Evolutionary conservation across 2,888 invertebrate species (phyloP), one percentile per base, ranked within the genome.

Genomic region (Mesorhabditis sp.): DNA sequence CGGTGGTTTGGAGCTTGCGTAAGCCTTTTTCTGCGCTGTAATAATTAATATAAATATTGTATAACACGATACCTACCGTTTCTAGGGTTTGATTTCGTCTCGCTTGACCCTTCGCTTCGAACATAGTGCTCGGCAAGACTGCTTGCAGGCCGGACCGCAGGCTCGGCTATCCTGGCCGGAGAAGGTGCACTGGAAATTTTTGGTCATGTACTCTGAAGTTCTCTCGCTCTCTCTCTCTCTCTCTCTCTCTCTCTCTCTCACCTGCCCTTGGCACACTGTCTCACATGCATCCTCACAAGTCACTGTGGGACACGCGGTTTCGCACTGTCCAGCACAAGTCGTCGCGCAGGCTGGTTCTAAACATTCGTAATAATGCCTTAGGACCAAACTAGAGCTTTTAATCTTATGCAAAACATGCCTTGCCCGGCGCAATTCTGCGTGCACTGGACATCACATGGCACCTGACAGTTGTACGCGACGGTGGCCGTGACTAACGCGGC

Each of bases 401-500:
- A 45, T 50, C 4, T 4, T 4, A 64, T 13, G 13, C n/a, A 64
- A 28, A 4, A 5, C 15, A 4, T 64, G 70, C 75, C 74, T 70
- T 77, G 72, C 69, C 72, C 71, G 66, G 70, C 70, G 58, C 77
- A 77, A 61, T 75, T 73, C 64, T 77, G 77, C 5, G 75, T 75
- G 65, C 77, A 77, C 50, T 77, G 77, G 10, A 73, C 66, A 65
- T 75, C 77, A 67, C 77, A 77, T 42, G 77, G 75, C 62, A 75
- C 65, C 41, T 77, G 74, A 42, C 77, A 77, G 15, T 77, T 77
- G 70, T 77, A 75, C 43, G 71, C 70, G 50, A 72, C 73, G 13
- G 75, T 74, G n/a, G 75, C 28, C 43, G 74, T 70, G 15, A 72
- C 71, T 2, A 50, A 2, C 10, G 58, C 7, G 7, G 58, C 7